Conservation (phyloP, 2,113 vertebrate genomes). For the Phodopus roborovskii region DNA sequence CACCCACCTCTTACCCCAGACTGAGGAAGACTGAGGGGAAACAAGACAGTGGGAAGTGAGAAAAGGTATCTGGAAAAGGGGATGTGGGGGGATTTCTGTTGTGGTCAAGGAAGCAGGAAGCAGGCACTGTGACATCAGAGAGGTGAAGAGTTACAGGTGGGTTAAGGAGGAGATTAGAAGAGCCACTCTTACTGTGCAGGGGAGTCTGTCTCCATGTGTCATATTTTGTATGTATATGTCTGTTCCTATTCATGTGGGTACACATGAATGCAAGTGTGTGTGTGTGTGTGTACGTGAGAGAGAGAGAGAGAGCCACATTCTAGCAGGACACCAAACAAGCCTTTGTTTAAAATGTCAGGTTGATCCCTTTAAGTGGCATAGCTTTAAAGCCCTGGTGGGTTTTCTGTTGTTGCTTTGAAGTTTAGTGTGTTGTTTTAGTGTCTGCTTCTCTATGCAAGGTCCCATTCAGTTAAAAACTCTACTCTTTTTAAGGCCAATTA, state of each 20-base stretch:
- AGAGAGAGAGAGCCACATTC: background rate
- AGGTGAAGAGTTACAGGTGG: background rate
- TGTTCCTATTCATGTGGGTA: background rate
- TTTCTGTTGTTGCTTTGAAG: conserved; percentile 4
- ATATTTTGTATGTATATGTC: background rate
- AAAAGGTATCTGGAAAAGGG: background rate
- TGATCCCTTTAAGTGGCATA: background rate
- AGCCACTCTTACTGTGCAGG: background rate
- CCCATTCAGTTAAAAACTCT: conserved; percentile 27
- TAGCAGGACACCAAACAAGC: background rate
- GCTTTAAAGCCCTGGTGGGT: background rate
- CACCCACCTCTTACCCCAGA: background rate
- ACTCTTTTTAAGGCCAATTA: conserved; percentile 11
- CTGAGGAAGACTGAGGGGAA: background rate
- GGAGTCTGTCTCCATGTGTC: too few relatives aligned
- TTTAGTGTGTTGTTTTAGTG: background rate
- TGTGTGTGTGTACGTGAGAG: background rate
- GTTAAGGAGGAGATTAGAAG: background rate
- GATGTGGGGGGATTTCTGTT: background rate
- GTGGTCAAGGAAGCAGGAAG: background rate
- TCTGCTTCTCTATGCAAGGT: background rate
- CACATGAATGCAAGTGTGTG: background rate
- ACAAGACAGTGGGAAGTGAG: too few relatives aligned
- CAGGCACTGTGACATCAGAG: background rate
- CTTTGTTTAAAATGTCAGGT: background rate